These are phyloP conservation scores for Phortica okadai DNA, from an alignment of 2,888 invertebrate species.

Conservation along the genomic window DNA sequence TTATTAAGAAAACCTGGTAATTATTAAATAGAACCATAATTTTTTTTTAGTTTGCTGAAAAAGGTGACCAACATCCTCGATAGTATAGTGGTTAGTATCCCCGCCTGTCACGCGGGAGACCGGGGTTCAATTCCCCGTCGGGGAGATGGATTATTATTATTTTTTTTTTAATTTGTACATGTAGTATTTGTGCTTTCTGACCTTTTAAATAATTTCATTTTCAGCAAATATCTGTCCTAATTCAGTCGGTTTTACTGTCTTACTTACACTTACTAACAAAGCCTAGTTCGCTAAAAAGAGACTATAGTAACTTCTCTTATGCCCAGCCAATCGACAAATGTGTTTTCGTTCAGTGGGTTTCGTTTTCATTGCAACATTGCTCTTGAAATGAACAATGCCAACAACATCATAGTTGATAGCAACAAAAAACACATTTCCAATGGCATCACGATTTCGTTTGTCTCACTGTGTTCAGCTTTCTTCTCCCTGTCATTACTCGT, in stretches of 20 bases:
- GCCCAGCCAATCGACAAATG: too few relatives aligned
- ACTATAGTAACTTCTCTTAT: too few relatives aligned
- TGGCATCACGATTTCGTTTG: neutral
- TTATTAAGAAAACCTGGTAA: too few relatives aligned
- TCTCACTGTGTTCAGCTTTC: neutral
- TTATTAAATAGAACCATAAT: too few relatives aligned
- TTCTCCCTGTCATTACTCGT: neutral
- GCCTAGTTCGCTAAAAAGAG: too few relatives aligned
- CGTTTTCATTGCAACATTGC: neutral
- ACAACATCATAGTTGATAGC: neutral
- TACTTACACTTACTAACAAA: too few relatives aligned
- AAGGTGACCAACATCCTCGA: too few relatives aligned
- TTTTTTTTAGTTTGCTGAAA: too few relatives aligned
- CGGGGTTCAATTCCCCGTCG: conserved; percentile 22
- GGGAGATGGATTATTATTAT: neutral
- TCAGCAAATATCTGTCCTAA: too few relatives aligned
- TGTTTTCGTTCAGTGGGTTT: neutral
- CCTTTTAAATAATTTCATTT: neutral
- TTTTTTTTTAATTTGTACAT: neutral
- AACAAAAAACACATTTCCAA: neutral
- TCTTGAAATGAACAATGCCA: neutral
- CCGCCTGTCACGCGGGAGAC: conserved; percentile 23
- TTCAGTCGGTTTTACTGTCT: too few relatives aligned
- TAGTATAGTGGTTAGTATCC: conserved; percentile 18
- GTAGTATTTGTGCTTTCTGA: neutral